These are phyloP conservation scores for Aphrophora alni DNA, from an alignment of 2,888 invertebrate species.

Conservation along the genomic window DNA sequence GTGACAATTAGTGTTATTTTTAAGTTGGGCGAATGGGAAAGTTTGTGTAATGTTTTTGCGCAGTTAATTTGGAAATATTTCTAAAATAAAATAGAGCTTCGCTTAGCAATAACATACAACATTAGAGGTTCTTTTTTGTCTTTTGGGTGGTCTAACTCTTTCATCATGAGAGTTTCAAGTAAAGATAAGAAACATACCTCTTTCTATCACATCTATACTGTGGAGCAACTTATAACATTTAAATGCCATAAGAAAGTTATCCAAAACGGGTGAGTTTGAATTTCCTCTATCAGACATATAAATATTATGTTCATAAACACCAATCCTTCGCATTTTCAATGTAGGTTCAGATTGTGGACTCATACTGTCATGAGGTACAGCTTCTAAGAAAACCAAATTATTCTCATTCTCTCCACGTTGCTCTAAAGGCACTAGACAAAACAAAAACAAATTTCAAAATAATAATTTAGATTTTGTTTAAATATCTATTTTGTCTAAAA, in stretches of 20 bases:
- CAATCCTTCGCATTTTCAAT: not conserved
- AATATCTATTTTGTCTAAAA: too few relatives aligned
- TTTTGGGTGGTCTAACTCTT: too few relatives aligned
- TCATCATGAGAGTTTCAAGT: too few relatives aligned
- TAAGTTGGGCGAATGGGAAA: too few relatives aligned
- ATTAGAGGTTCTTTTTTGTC: too few relatives aligned
- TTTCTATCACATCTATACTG: conserved; percentile 72
- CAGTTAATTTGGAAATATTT: too few relatives aligned
- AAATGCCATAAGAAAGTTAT: conserved; percentile 74
- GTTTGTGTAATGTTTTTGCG: too few relatives aligned
- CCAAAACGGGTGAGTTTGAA: not conserved
- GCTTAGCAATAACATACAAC: too few relatives aligned
- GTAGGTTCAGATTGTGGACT: not conserved
- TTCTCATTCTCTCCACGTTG: not conserved
- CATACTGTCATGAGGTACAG: not conserved
- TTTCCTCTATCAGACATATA: not conserved
- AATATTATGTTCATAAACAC: too few relatives aligned
- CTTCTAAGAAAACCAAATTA: not conserved
- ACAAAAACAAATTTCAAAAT: not conserved
- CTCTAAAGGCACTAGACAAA: not conserved
- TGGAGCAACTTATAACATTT: conserved; percentile 88
- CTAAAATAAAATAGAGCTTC: too few relatives aligned
- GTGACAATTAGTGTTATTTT: too few relatives aligned
- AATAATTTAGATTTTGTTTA: too few relatives aligned
- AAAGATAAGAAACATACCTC: conserved; percentile 60